phyloP scores from a whole-genome alignment of 2,113 vertebrate genomes.

The Tinamus guttatus region DNA sequence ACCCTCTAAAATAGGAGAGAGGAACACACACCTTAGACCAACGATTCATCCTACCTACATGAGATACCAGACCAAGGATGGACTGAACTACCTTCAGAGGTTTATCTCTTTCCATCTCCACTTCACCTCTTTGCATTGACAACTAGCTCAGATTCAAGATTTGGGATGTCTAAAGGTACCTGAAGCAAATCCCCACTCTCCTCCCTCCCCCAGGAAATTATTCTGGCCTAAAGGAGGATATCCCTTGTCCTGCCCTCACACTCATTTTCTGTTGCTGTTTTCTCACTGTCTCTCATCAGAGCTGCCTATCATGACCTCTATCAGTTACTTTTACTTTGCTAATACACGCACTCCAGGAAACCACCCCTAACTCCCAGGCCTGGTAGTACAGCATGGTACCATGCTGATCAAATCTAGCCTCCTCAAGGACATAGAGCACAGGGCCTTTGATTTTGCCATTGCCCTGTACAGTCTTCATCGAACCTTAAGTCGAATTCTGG shows the following conservation, averaged over 20 bases:
- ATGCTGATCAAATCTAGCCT: not conserved
- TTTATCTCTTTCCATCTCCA: not conserved
- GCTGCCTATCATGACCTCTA: fast-evolving
- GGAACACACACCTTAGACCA: not conserved
- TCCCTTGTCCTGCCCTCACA: not conserved
- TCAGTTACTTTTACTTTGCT: not conserved
- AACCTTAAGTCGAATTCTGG: not conserved
- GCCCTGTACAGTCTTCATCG: not conserved
- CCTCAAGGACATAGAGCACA: fast-evolving
- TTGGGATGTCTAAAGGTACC: not conserved
- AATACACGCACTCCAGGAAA: not conserved
- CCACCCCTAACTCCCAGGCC: not conserved
- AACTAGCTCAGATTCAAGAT: not conserved
- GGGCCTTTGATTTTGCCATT: not conserved
- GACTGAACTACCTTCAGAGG: not conserved
- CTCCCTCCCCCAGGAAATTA: not conserved
- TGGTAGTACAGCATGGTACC: not conserved
- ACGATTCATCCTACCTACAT: not conserved
- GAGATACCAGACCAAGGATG: not conserved
- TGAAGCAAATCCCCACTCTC: not conserved
- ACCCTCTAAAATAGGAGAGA: not conserved
- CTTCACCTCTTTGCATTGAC: not conserved
- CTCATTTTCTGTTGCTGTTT: not conserved
- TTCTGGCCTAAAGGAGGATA: not conserved
- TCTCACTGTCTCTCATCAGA: not conserved